phyloP scores from a whole-genome alignment of 1,140 invertebrate species.

The Drosophila saltans region DNA sequence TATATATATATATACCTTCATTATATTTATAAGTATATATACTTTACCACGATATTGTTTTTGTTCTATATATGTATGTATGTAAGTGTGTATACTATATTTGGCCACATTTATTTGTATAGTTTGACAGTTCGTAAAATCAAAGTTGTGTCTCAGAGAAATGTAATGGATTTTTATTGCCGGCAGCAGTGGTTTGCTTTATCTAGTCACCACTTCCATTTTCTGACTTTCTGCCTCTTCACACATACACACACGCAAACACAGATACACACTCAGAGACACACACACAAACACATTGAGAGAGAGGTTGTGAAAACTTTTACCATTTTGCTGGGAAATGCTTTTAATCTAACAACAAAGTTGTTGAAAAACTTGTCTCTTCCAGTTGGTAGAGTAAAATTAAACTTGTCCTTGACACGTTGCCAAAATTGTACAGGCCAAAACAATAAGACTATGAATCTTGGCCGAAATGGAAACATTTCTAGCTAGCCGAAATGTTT shows the following conservation, averaged over 20 bases:
- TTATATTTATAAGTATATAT: neutral
- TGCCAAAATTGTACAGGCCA: constrained; percentile 20
- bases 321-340: constrained; percentile 58
- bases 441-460: neutral
- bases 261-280: neutral
- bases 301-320: constrained; percentile 36
- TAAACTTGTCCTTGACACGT: constrained; percentile 71
- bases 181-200: constrained; percentile 45
- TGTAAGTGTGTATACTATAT: constrained; percentile 28
- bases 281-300: constrained; percentile 4
- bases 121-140: constrained; percentile 73
- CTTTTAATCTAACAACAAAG: constrained; percentile 76
- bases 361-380: constrained; percentile 47
- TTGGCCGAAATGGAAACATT: neutral
- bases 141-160: constrained; percentile 68
- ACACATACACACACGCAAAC: constrained; percentile 21
- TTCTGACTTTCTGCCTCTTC: constrained; percentile 59
- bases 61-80: constrained; percentile 14
- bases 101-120: constrained; percentile 29
- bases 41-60: neutral
- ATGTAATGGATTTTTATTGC: constrained; percentile 73
- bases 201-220: constrained; percentile 57
- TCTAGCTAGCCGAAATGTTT: neutral
- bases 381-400: constrained; percentile 50
- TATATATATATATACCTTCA: neutral